These are phyloP conservation scores for Chlorocebus sabaeus DNA, from an alignment of 2,113 vertebrate genomes.

Conservation along the genomic window DNA sequence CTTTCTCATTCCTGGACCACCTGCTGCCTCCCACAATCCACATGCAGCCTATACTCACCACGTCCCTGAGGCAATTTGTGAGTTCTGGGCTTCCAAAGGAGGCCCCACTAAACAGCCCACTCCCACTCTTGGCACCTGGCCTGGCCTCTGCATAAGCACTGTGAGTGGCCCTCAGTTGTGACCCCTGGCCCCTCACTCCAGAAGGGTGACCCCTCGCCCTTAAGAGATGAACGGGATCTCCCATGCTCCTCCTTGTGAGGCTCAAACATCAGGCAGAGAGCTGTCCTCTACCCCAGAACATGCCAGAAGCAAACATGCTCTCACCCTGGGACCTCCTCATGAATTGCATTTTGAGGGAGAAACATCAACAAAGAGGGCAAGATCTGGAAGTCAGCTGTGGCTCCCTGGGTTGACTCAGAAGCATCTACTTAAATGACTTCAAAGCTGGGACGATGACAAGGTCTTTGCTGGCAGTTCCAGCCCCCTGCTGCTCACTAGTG, in stretches of 20 bases:
- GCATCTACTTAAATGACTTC: neutral
- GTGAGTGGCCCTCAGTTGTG: neutral
- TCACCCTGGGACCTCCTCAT: neutral
- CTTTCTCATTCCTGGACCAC: neutral
- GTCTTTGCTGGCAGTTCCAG: neutral
- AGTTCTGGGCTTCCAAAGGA: neutral
- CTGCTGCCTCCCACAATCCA: neutral
- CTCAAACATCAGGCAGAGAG: neutral
- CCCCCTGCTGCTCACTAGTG: neutral
- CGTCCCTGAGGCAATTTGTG: neutral
- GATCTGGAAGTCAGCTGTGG: neutral
- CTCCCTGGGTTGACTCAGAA: neutral
- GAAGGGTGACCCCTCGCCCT: neutral
- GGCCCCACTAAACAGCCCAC: neutral
- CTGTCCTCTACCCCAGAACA: neutral
- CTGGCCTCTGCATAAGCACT: neutral
- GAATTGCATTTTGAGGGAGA: neutral
- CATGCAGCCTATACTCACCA: accelerated
- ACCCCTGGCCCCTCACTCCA: neutral
- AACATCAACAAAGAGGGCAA: neutral
- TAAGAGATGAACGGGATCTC: neutral
- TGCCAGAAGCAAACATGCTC: neutral
- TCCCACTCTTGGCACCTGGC: neutral
- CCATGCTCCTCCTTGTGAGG: neutral
- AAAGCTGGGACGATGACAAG: neutral